These are phyloP conservation scores for Caenorhabditis becei DNA, from an alignment of 2,888 invertebrate genomes.

Conservation along the genomic window DNA sequence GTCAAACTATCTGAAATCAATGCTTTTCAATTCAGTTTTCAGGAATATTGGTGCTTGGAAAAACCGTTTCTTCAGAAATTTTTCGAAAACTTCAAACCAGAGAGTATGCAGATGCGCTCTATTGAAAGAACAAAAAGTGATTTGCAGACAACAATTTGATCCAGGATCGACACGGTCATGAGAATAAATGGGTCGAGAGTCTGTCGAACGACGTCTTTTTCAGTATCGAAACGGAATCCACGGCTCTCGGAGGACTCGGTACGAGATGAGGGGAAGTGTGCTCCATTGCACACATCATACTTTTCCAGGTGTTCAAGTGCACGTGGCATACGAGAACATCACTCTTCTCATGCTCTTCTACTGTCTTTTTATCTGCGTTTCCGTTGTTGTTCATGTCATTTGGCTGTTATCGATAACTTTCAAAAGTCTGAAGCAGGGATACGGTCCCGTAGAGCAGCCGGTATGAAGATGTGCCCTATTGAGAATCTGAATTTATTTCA, in stretches of 20 bases:
- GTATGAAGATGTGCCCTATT: too few relatives aligned
- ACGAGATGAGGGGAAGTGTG: too few relatives aligned
- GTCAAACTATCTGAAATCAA: not conserved
- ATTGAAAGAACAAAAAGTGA: too few relatives aligned
- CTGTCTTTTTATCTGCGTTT: conserved; percentile 31
- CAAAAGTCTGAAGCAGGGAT: conserved; percentile 12
- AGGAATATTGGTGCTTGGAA: not conserved
- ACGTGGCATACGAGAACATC: not conserved
- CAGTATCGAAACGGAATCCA: not conserved
- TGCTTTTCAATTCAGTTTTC: not conserved
- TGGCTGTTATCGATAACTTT: conserved; percentile 11
- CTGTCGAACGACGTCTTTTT: conserved; percentile 9
- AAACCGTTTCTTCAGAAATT: not conserved
- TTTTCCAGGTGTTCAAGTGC: not conserved
- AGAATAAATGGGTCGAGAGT: conserved; percentile 43
- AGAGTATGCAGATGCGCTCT: too few relatives aligned
- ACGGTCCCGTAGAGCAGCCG: conserved; percentile 1
- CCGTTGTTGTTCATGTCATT: conserved; percentile 24
- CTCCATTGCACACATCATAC: too few relatives aligned
- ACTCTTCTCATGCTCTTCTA: conserved; percentile 27
- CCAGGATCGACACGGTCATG: not conserved
- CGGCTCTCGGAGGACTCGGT: not conserved
- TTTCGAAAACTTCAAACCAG: not conserved
- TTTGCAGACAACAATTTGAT: not conserved
- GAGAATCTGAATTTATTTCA: not conserved